A percentile compares a stretch with the other conserved stretches of the same genome.
These are phyloP conservation scores for Hippopotamus amphibius DNA, from an alignment of 2,113 vertebrate genomes.

Conservation along the genomic window DNA sequence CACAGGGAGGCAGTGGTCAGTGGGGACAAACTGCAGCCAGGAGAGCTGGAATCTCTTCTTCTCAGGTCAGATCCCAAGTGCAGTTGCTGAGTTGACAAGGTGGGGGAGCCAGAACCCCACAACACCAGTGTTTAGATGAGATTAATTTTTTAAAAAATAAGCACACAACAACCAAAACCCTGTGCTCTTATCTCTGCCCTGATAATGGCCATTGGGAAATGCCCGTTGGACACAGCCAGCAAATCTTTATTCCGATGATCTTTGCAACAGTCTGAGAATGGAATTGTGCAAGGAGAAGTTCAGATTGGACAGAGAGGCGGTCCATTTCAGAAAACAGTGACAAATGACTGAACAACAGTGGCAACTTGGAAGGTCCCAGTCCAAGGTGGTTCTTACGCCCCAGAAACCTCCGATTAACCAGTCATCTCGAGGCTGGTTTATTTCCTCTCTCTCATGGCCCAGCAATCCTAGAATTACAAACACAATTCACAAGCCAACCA, in stretches of 20 bases:
- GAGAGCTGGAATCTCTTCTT: neutral
- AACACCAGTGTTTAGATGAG: constrained; percentile 70
- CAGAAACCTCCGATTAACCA: neutral
- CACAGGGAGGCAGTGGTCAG: neutral
- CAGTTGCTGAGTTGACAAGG: constrained; percentile 77
- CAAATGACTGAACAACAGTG: neutral
- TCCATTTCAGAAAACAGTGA: constrained; percentile 50
- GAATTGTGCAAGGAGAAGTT: constrained; percentile 52
- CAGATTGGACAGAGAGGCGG: neutral
- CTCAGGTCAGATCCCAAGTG: constrained; percentile 32
- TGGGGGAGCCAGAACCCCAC: constrained; percentile 79
- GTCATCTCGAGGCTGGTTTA: neutral
- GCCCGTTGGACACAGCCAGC: neutral
- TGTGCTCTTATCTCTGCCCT: constrained; percentile 11
- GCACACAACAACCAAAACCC: neutral
- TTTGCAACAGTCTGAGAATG: constrained; percentile 16
- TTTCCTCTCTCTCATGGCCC: constrained; percentile 15
- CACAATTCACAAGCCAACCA: neutral
- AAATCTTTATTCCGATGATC: constrained; percentile 13
- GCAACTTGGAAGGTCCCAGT: neutral
- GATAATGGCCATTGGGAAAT: constrained; percentile 30
- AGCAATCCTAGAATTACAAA: neutral
- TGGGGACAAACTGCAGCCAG: neutral
- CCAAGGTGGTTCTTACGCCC: neutral
- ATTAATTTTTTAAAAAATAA: neutral